Evolutionary conservation across 2,113 vertebrate species (phyloP).

Genomic region (Mustelus asterias): DNA sequence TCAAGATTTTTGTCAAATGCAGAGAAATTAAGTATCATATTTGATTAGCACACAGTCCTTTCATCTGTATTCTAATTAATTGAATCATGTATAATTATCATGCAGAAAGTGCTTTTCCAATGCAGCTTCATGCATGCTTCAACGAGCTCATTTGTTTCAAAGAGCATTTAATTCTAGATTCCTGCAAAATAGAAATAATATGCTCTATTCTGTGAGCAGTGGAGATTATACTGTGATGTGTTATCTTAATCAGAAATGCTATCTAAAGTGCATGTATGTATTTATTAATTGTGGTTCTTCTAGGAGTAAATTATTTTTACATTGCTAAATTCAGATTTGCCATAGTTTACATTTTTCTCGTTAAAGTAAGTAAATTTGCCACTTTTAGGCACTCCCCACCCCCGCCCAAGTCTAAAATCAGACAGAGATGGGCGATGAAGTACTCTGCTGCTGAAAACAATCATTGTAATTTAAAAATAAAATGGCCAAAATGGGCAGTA

Average conservation of each 20-base stretch:
- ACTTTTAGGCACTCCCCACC: not conserved
- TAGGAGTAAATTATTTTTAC: not conserved
- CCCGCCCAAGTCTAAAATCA: not conserved
- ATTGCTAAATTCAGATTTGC: not conserved
- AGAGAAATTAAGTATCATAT: not conserved
- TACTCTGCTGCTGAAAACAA: not conserved
- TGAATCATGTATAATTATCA: conserved; percentile 8
- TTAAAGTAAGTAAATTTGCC: not conserved
- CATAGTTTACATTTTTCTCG: not conserved
- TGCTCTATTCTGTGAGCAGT: not conserved
- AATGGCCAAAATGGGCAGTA: not conserved
- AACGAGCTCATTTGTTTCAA: not conserved
- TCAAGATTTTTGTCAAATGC: conserved; percentile 5
- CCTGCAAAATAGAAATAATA: not conserved
- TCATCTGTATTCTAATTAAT: not conserved
- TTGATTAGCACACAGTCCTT: not conserved
- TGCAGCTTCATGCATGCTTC: not conserved
- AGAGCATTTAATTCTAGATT: not conserved
- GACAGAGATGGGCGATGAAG: not conserved
- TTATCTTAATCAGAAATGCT: not conserved
- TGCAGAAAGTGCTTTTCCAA: not conserved
- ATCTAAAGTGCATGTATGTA: no score
- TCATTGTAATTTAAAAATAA: not conserved
- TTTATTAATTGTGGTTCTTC: not conserved
- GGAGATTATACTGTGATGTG: not conserved